These are phyloP conservation scores for Drosophila recens DNA, from an alignment of 2,888 invertebrate genomes.

Conservation along the genomic window DNA sequence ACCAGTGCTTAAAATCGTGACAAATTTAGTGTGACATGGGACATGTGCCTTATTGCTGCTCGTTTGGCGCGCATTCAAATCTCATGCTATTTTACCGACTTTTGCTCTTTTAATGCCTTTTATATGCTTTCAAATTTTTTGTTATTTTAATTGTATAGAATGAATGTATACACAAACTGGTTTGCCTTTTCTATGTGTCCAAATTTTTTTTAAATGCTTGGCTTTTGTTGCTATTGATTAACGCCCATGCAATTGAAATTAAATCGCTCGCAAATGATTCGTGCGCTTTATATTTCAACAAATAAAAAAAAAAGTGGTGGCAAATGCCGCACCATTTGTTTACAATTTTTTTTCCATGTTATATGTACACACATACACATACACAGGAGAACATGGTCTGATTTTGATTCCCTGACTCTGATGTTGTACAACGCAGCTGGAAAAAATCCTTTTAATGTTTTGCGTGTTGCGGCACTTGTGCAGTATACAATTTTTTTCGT, in stretches of 20 bases:
- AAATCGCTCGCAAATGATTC: constrained; percentile 78
- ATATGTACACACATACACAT: constrained; percentile 16
- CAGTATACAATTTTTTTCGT: constrained; percentile 30
- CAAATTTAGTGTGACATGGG: constrained; percentile 35
- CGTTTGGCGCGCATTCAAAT: constrained; percentile 18
- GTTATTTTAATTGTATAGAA: constrained; percentile 13
- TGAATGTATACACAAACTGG: not conserved
- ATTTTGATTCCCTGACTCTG: constrained; percentile 60
- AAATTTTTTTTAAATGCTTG: constrained; percentile 15
- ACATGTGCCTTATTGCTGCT: not conserved
- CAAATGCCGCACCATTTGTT: constrained; percentile 60
- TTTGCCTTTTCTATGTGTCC: constrained; percentile 11
- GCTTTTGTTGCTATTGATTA: constrained; percentile 71
- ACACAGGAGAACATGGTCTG: constrained; percentile 48
- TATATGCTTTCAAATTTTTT: not conserved
- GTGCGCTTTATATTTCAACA: constrained; percentile 30
- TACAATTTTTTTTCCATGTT: constrained; percentile 47
- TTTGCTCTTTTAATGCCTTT: not conserved
- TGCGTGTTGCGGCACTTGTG: constrained; percentile 62
- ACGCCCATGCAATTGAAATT: constrained; percentile 78
- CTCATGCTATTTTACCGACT: not conserved
- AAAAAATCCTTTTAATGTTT: constrained; percentile 59
- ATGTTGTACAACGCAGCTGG: constrained; percentile 9
- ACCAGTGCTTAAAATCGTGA: not conserved
- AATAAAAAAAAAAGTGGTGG: constrained; percentile 9